Evolutionary conservation across 2,113 vertebrate species (phyloP), one percentile per base, ranked within the genome.

Genomic region (Suricata suricatta): DNA sequence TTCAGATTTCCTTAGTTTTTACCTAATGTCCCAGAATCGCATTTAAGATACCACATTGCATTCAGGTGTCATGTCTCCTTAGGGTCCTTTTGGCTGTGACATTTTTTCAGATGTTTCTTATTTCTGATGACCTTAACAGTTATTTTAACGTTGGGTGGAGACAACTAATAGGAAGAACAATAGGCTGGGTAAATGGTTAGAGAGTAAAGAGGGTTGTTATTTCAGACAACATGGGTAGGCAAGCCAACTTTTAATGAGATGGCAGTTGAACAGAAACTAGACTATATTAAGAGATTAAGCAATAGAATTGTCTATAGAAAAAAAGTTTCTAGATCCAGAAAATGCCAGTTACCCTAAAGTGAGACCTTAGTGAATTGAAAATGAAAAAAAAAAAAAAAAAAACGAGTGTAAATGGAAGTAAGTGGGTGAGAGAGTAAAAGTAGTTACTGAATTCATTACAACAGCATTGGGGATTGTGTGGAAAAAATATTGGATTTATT

Each of bases 1-100:
- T 52, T 88, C 12, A 87, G 27, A 44, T 88, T 74, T 93, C 4
- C 25, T 95, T 93, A 80, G 74, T 83, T 79, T 82, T 93, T 69
- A 38, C 50, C 25, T 44, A 76, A 50, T 7, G 19, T 81, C 12
- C 21, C 54, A 94, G 44, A 29, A 60, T 57, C n/a, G 2, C 2
- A 23, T 76, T 5, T 4, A 87, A 71, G 6, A 44, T 63, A 29
- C 1, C 3, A 72, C 12, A 72, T 79, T n/a, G 29, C 33, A 35
- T 71, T 74, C 60, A 64, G 13, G 38, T 66, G 31, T 57, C 35
- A 68, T 52, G 29, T 72, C 33, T 90, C 33, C 47, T 57, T 72
- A 92, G 69, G 25, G 5, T 81, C 3, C 23, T 82, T 33, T 89
- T 19, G 29, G 6, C 23, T 84, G 0, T 79, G 81, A 90, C 8